Evolutionary conservation across 2,888 invertebrate species (phyloP), one percentile per base, ranked within the genome.

Genomic region (Drosophila monieri): DNA sequence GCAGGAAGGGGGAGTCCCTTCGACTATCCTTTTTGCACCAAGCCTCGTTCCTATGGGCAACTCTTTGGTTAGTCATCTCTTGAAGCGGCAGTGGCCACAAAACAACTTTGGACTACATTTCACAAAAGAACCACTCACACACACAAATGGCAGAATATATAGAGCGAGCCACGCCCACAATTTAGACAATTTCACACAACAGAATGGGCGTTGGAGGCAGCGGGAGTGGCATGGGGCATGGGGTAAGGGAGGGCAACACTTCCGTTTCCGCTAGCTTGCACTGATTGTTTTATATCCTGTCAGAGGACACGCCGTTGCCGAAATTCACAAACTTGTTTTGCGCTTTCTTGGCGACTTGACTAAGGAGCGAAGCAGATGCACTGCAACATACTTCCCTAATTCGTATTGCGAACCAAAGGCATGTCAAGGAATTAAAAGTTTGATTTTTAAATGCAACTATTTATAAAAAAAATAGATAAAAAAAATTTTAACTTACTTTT

Each of bases 211-310:
- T 9, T 37, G 27, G 27, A 23, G 52, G 9, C 21, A 52, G n/a
- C 44, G 58, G 48, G 23, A 35, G 35, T 52, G 48, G 30, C 23
- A 27, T 12, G 14, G 12, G 35, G 32, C 44, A 14, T 23, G 18
- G 52, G 8, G 35, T 18, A 25, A 35, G 39, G 39, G 46, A 49
- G 47, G 25, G 46, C 62, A 76, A 77, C 85, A 88, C 88, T 88
- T 89, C 88, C 90, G 81, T 79, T 89, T 89, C 88, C 88, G 88
- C 88, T 89, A 80, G 89, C 89, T 89, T 89, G 90, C 88, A 83
- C 89, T 89, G 88, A 89, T 89, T 89, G 89, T 89, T 89, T 89
- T 89, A 89, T 89, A 88, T 89, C 89, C 88, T 89, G 88, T 85
- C 89, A 88, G 84, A 80, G 85, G 77, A 87, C 84, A 77, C 78